phyloP scores from a whole-genome alignment of 2,888 invertebrate species.

The Saturnia japonica region DNA sequence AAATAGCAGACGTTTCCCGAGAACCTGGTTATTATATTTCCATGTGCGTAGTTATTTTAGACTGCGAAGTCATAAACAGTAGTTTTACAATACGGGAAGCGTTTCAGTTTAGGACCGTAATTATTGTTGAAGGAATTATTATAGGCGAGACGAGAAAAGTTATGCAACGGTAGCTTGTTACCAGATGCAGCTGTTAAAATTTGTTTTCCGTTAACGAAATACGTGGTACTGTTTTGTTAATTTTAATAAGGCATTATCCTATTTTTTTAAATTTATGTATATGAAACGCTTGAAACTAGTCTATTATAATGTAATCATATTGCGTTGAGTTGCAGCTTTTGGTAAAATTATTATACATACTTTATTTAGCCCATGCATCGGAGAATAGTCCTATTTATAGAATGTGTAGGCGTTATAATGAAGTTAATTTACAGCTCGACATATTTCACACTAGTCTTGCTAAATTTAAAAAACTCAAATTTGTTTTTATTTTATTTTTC shows the following conservation, averaged over 20 bases:
- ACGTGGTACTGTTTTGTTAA: background rate
- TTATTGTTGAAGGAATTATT: slow-evolving; percentile 46
- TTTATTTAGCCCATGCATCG: no score
- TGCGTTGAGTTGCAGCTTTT: background rate
- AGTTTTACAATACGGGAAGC: slow-evolving; percentile 19
- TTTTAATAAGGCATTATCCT: background rate
- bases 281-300: background rate
- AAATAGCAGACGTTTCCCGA: background rate
- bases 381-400: no score
- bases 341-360: background rate
- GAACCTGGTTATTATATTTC: background rate
- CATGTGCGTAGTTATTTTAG: background rate
- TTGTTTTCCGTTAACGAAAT: background rate
- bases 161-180: slow-evolving; percentile 40
- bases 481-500: no score
- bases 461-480: no score
- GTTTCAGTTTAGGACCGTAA: slow-evolving; percentile 34
- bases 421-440: no score
- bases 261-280: background rate
- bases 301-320: background rate
- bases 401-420: no score
- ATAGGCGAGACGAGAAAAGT: slow-evolving; percentile 31
- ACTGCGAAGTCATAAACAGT: slow-evolving; percentile 1
- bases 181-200: slow-evolving; percentile 41
- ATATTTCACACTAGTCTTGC: no score